Evolutionary conservation across 2,888 invertebrate genomes (phyloP), one percentile per base, ranked within the genome.

Genomic region (Imbricaverruca yamaguchii): DNA sequence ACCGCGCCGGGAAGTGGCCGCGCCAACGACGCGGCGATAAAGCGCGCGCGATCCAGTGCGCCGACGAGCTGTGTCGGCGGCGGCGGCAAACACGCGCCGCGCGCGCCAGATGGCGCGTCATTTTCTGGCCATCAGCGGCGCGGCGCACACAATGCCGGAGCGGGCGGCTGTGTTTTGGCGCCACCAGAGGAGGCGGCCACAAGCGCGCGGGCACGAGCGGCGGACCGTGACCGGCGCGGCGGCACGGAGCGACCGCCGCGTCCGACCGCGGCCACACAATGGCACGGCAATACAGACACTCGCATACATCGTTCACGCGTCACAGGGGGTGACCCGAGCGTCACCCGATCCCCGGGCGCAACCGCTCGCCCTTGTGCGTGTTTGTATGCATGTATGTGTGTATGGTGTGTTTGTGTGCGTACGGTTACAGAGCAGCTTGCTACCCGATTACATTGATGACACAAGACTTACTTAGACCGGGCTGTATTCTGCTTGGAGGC

Each of bases 161-260:
- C 74, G 74, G 39, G 74, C 53, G 53, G 74, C 74, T 74, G 74
- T 39, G 39, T 74, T 74, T 74, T 74, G 53, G 53, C 74, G 74
- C 69, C 39, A 12, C 21, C 53, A 18, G 10, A 74, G 39, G 39
- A 39, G 39, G 39, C 1, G 39, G 39, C 39, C 39, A 39, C 39
- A 15, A 53, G 6, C 53, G 74, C 18, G 23, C 9, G 25, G 25
- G 23, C n/a, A n/a, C 23, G 23, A n/a, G 18, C 8, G 61, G 6
- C 18, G 8, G 61, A 18, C 61, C 8, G 61, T 63, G 61, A 18
- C 13, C 21, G 8, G 61, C 8, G 65, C n/a, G 65, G 23, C 9
- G 65, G 18, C 65, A 67, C 13, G 25, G 67, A 23, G 39, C 39
- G 39, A 39, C 39, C 39, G 39, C 39, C 39, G 39, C 39, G 39